Evolutionary conservation across 2,797 vertebrate genomes (phyloP), one percentile per base, ranked within the genome.

Genomic region (Gobio occitaniae): DNA sequence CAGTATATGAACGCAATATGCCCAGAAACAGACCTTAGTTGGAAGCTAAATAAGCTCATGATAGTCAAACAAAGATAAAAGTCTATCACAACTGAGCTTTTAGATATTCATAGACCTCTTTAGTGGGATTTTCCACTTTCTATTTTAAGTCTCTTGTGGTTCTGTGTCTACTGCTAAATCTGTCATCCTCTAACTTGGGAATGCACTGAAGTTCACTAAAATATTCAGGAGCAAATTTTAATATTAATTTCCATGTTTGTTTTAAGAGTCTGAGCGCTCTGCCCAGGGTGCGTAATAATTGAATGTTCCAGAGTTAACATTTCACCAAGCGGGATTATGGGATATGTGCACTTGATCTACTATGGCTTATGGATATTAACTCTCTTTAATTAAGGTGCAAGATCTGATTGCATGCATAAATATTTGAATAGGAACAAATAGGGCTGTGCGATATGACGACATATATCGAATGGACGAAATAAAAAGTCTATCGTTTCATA

Each of bases 171-270:
- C 78, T 56, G 32, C 38, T 65, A 44, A 54, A 85, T 50, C 17
- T 80, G 29, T 50, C 59, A 85, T 61, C 61, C 48, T 38, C 5
- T 68, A 75, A 61, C 56, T 50, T 72, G 32, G n/a, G 50, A 72
- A 80, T 54, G 47, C 78, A 85, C 56, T 66, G 48, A 54, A 80
- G 47, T 29, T 56, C 19, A 29, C 25, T 85, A 65, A 85, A 85
- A 85, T 81, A 85, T 85, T 72, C 70, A 81, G 56, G 32, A 68
- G 70, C 7, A 59, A 15, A 75, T 75, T 85, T 85, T 41, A 68
- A 75, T 81, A 80, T 81, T 85, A 68, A 80, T 80, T 77, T 69
- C n/a, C n/a, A 80, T 80, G 16, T 81, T 85, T 80, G 16, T 85
- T 85, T 85, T 56, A 85, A 75, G 78, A 85, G 47, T 54, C 32